phyloP scores from a whole-genome alignment of 2,797 vertebrate species.

The Bradypodion pumilum region DNA sequence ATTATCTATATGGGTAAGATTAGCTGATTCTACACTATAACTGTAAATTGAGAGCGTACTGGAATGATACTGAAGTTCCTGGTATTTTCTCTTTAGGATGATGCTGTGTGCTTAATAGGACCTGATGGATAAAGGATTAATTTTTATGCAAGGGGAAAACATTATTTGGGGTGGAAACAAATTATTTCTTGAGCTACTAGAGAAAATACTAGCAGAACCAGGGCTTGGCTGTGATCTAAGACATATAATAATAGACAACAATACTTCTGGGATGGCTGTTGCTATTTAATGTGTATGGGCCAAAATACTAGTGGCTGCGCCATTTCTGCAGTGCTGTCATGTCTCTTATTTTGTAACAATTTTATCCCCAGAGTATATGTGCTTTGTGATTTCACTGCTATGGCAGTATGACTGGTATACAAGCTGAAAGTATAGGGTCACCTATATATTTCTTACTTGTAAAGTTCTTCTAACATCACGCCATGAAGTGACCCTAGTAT shows the following conservation, averaged over 20 bases:
- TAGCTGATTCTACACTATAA: not conserved
- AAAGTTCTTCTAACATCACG: not conserved
- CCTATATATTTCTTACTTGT: not conserved
- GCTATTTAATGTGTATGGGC: not conserved
- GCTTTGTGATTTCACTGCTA: not conserved
- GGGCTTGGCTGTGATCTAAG: not conserved
- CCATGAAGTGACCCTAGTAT: not conserved
- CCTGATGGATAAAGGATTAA: not conserved
- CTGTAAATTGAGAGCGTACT: not conserved
- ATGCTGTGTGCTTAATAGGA: not conserved
- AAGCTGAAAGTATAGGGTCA: not conserved
- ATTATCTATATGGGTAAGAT: not conserved
- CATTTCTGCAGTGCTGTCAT: not conserved
- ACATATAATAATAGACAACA: not conserved
- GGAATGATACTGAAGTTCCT: not conserved
- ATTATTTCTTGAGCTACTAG: not conserved
- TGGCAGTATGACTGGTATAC: not conserved
- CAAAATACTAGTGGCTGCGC: not conserved
- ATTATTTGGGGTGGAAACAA: not conserved
- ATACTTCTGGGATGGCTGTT: not conserved
- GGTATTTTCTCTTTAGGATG: not conserved
- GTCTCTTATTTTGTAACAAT: not conserved
- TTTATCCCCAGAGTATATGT: not conserved
- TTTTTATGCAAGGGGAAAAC: not conserved
- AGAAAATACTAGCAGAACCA: not conserved